phyloP scores from a whole-genome alignment of 1,140 invertebrate species.

The Temnothorax nylanderi region DNA sequence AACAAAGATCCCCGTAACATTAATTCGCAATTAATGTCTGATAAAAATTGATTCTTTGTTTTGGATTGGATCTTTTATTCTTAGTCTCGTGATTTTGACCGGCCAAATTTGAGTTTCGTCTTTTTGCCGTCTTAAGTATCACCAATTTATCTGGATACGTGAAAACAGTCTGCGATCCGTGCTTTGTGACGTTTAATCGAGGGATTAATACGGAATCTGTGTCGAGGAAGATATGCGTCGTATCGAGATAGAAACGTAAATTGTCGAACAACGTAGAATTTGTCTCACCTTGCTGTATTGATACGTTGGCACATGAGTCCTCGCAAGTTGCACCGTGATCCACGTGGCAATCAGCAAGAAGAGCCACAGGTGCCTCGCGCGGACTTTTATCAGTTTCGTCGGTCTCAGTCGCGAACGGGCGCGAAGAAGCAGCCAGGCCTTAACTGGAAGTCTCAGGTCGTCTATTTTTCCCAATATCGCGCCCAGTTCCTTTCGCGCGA shows the following conservation, averaged over 20 bases:
- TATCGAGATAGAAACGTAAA: background rate
- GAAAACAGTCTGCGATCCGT: background rate
- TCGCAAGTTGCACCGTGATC: constrained; percentile 53
- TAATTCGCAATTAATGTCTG: too few species aligned
- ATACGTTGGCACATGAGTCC: constrained; percentile 54
- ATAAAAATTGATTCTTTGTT: background rate
- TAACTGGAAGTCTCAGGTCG: constrained; percentile 23
- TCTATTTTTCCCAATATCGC: constrained; percentile 70
- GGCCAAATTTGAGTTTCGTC: background rate
- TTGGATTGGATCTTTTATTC: background rate
- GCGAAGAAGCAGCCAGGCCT: constrained; percentile 58
- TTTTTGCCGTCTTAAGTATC: background rate
- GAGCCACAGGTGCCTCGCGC: constrained; percentile 65
- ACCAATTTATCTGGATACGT: background rate
- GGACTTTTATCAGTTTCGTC: constrained; percentile 35
- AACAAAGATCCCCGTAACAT: too few species aligned
- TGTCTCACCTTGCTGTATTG: constrained; percentile 69
- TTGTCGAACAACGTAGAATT: background rate
- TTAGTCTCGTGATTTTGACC: background rate
- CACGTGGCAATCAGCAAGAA: constrained; percentile 65
- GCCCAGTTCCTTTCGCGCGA: constrained; percentile 74
- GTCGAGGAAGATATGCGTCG: background rate
- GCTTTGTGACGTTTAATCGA: background rate
- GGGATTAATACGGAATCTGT: background rate
- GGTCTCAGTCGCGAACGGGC: constrained; percentile 58